These are phyloP conservation scores for Sebastes oblongus DNA, from an alignment of 2,797 vertebrate species.

Conservation along the genomic window DNA sequence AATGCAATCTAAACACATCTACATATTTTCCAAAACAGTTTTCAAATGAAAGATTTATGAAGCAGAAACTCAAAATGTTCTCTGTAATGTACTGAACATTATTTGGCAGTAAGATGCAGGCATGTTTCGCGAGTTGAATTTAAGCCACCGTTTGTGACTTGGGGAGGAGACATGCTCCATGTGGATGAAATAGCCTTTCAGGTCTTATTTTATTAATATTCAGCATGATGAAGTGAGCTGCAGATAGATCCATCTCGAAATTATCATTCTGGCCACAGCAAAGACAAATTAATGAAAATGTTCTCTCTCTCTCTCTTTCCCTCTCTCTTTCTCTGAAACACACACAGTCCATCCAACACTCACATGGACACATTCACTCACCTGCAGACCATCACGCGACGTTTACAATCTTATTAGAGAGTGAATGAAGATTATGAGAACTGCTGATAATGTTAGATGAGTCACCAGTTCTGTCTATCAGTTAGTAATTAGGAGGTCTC, in stretches of 20 bases:
- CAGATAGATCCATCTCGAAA: conserved; percentile 48
- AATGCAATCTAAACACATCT: background rate
- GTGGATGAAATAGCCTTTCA: conserved; percentile 42
- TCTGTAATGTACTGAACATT: background rate
- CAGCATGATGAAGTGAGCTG: conserved; percentile 51
- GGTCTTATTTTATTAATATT: conserved; percentile 60
- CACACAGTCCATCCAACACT: background rate
- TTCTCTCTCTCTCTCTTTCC: background rate
- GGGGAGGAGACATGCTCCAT: background rate
- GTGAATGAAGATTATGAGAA: conserved; percentile 62
- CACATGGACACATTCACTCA: conserved; percentile 25
- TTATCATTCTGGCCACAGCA: conserved; percentile 58
- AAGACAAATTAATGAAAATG: conserved; percentile 49
- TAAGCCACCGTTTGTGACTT: background rate
- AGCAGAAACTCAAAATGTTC: background rate
- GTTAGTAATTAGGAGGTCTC: conserved; percentile 57
- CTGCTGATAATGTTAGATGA: conserved; percentile 62
- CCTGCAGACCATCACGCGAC: conserved; percentile 26
- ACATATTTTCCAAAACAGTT: background rate
- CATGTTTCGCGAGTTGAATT: background rate
- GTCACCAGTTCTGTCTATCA: conserved; percentile 57
- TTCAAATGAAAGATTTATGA: background rate
- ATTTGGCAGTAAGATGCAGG: background rate
- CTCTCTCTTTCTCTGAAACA: conserved; percentile 5
- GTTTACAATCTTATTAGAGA: conserved; percentile 60